Evolutionary conservation across 2,888 invertebrate species (phyloP), one percentile per base, ranked within the genome.

Genomic region (Esperia sulphurella): DNA sequence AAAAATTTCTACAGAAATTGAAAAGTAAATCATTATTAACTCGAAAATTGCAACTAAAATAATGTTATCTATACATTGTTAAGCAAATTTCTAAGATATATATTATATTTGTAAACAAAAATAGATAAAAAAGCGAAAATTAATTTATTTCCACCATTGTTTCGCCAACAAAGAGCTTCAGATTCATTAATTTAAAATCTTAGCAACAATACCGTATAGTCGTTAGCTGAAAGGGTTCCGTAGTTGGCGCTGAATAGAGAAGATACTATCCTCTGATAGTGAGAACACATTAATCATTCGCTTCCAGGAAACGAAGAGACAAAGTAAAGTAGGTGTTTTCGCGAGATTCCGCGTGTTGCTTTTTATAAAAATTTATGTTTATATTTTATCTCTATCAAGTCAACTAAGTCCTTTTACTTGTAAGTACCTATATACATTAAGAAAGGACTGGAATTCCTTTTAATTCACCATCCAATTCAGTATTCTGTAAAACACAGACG

Each of bases 141-240:
- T 67, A 71, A 74, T 74, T 65, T 57, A 65, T 61, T 61, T 54
- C 39, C 50, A 28, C 53, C 58, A 70, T 71, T 72, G 72, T 74
- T 61, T 60, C 54, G 41, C 43, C 21, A 59, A 73, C 74, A 75
- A 74, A 63, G 64, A 61, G 62, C 50, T 59, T 52, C 48, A 49
- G 60, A 66, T 68, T 71, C 76, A 76, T 76, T 75, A 75, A 76
- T 76, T 75, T 71, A 60, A 75, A 75, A 75, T 75, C 73, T 74
- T 68, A 68, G 71, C 71, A 75, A 75, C 73, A 68, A 53, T 53
- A 50, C 53, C 66, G 49, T 54, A 53, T 49, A 50, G 46, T 53
- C 50, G 49, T 56, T 53, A 55, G 57, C 62, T 58, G 58, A 62
- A 68, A 68, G 66, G 68, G 68, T 65, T 63, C 59, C 57, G 61